phyloP scores from a whole-genome alignment of 2,888 invertebrate species.

The Phragmatobia fuliginosa region DNA sequence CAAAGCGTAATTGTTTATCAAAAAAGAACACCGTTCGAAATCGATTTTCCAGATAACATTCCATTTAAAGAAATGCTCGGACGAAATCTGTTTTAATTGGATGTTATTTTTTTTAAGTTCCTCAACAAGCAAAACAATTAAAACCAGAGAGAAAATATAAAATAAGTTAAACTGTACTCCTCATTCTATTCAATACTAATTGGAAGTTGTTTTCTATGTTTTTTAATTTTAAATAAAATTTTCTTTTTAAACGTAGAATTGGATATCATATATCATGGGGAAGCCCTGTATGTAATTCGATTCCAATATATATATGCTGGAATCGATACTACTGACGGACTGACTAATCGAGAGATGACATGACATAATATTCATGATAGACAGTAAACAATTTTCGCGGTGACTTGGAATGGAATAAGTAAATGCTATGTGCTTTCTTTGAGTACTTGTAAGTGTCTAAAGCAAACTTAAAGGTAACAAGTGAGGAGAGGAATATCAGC shows the following conservation, averaged over 20 bases:
- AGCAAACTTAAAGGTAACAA: too few species aligned
- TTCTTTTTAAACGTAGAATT: not conserved
- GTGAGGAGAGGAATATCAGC: too few species aligned
- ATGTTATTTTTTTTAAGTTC: not conserved
- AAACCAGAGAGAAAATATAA: not conserved
- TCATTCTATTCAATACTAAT: not conserved
- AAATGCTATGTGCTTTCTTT: too few species aligned
- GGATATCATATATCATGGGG: not conserved
- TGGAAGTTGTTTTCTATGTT: not conserved
- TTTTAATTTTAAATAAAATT: not conserved
- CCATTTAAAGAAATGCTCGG: constrained; percentile 13
- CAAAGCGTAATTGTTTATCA: not conserved
- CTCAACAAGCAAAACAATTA: not conserved
- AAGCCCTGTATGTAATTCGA: too few species aligned
- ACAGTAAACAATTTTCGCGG: too few species aligned
- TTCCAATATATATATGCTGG: too few species aligned
- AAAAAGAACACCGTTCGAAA: not conserved
- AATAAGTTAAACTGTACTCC: not conserved
- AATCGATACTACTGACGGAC: too few species aligned
- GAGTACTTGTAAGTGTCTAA: too few species aligned
- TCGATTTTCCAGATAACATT: not conserved
- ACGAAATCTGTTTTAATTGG: not conserved
- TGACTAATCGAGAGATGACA: too few species aligned
- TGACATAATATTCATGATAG: too few species aligned
- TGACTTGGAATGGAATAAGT: too few species aligned